Percentiles rank a stretch among this genome's conserved stretches.
phyloP scores from a whole-genome alignment of 2,797 vertebrate genomes.

The Rallus crepitans region DNA sequence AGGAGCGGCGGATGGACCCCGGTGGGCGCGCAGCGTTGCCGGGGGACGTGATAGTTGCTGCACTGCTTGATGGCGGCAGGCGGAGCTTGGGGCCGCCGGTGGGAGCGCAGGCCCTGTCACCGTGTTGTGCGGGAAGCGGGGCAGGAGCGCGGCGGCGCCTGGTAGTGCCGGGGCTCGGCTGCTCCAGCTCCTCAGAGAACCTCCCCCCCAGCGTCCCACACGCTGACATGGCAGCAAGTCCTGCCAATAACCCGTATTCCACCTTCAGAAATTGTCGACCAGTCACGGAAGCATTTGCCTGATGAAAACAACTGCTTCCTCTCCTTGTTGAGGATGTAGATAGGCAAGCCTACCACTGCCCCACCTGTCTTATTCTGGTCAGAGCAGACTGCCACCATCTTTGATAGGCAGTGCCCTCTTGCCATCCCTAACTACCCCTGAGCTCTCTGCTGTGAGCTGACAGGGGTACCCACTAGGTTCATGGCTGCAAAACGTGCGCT shows the following conservation, averaged over 20 bases:
- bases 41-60: not conserved
- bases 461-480: not conserved
- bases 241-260: fast-evolving
- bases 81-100: not conserved
- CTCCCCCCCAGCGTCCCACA: fast-evolving
- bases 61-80: not conserved
- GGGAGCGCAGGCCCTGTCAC: fast-evolving
- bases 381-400: no score
- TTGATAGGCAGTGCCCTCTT: fast-evolving
- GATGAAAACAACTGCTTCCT: fast-evolving
- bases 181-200: fast-evolving
- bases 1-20: not conserved
- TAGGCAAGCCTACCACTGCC: fast-evolving
- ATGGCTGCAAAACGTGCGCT: not conserved
- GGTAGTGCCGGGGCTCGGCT: fast-evolving
- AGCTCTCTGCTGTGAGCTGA: not conserved
- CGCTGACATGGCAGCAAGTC: no score
- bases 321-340: not conserved
- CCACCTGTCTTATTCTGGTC: fast-evolving
- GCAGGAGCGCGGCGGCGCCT: no score
- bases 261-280: no score
- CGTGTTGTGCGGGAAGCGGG: no score
- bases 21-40: not conserved
- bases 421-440: not conserved
- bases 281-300: fast-evolving